phyloP scores from a whole-genome alignment of 2,888 invertebrate genomes.

The Ophioninae sp. region DNA sequence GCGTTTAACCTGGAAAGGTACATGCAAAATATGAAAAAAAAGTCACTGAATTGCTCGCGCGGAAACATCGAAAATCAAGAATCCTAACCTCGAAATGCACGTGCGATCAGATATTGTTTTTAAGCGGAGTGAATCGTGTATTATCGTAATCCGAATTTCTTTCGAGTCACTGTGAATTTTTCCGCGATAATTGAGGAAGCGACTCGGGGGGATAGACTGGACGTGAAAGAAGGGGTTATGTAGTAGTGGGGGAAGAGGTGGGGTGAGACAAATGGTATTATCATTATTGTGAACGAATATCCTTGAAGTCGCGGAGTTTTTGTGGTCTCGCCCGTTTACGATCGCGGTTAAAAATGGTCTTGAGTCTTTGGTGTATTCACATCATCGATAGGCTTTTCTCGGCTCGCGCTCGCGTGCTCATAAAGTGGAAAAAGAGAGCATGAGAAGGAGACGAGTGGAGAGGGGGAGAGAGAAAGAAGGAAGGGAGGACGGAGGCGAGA shows the following conservation, averaged over 20 bases:
- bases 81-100: too few relatives aligned
- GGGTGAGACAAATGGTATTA: constrained; percentile 1
- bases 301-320: constrained; percentile 9
- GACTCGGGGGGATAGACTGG: too few relatives aligned
- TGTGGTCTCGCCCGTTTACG: constrained; percentile 27
- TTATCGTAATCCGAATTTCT: neutral
- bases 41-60: too few relatives aligned
- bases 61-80: too few relatives aligned
- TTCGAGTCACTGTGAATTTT: neutral
- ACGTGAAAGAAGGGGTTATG: too few relatives aligned
- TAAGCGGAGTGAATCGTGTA: neutral
- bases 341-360: constrained; percentile 34
- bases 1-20: too few relatives aligned
- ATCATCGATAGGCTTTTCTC: constrained; percentile 46
- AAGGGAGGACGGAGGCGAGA: neutral
- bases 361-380: constrained; percentile 17
- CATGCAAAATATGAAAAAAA: too few relatives aligned
- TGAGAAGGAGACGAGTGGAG: constrained; percentile 39
- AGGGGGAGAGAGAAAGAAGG: constrained; percentile 28
- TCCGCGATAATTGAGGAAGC: too few relatives aligned
- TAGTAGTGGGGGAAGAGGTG: too few relatives aligned
- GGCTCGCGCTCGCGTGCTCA: neutral
- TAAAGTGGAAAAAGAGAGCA: constrained; percentile 15
- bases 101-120: too few relatives aligned
- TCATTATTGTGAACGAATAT: constrained; percentile 11